phyloP scores from a whole-genome alignment of 2,113 vertebrate genomes.

The Salminus brasiliensis region DNA sequence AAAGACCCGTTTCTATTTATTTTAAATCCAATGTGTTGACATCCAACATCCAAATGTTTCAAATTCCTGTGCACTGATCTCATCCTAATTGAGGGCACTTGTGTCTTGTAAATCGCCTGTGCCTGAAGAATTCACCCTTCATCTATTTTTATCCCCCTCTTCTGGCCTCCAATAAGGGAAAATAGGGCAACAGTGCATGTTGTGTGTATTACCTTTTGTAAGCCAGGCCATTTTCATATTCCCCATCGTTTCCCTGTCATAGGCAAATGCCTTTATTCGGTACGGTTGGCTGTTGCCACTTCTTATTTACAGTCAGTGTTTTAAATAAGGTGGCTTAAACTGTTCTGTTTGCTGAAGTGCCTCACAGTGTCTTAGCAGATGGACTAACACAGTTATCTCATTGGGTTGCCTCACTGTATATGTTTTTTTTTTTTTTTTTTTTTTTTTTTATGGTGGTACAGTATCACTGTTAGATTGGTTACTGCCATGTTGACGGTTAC shows the following conservation, averaged over 20 bases:
- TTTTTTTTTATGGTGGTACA: too few relatives aligned
- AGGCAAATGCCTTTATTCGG: background rate
- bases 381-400: background rate
- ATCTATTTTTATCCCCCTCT: slow-evolving; percentile 24
- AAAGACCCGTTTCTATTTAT: too few relatives aligned
- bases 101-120: background rate
- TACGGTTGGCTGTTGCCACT: background rate
- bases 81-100: background rate
- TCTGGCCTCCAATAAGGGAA: slow-evolving; percentile 2
- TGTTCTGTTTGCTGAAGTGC: background rate
- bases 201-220: background rate
- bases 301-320: background rate
- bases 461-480: too few relatives aligned
- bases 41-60: background rate
- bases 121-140: background rate
- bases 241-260: background rate
- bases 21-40: too few relatives aligned
- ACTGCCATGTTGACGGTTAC: too few relatives aligned
- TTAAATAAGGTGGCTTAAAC: background rate
- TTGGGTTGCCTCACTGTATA: too few relatives aligned
- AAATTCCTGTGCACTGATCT: background rate
- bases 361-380: background rate
- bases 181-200: background rate
- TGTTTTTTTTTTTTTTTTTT: too few relatives aligned
- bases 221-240: background rate